Base-by-base conservation (phyloP, 2,113 vertebrate species). In the Chlorodrepanis virens region DNA sequence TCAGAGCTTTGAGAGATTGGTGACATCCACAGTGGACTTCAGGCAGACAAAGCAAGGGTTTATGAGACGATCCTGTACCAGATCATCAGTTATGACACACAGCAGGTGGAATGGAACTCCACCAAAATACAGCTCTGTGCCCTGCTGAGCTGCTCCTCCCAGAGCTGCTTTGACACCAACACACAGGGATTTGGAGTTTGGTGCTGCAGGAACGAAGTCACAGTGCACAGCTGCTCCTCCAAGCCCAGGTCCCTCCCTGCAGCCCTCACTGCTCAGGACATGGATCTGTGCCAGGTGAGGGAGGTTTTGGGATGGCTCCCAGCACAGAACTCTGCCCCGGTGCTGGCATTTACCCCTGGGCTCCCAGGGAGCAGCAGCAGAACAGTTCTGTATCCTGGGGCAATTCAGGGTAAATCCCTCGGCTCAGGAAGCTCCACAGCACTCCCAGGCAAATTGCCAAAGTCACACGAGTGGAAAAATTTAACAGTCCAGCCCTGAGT, bases 391-490 rank as follows among this genome's bases (percentile, higher is more conserved):
- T 22, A n/a, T 76, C 80, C 70, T 5, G 37, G 52, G 44, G 68
- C 39, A 39, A 12, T 6, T 40, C 79, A 33, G 42, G 19, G 56
- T 33, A 63, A 83, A 76, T 70, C 54, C 54, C 79, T 61, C 2
- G 1, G 69, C 77, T 42, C 64, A 11, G 35, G 68, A 19, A 60
- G 65, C 9, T 49, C 74, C 59, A 8, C 3, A 47, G 17, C 69
- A 20, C 57, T 44, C 37, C 37, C 4, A 23, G 64, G 83, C 59
- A 87, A 54, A 47, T 0, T 33, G 40, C 79, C 47, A 10, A 21
- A 61, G 72, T 76, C 91, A 83, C 27, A 63, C 56, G 42, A 89
- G 52, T 68, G 94, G 94, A 96, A 93, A 87, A 63, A 59, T 19
- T 60, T 47, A 52, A 76, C 81, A 81, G 53, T 47, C 52, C 80